Evolutionary conservation across 2,113 vertebrate species (phyloP).

Genomic region (Oryzias javanicus): DNA sequence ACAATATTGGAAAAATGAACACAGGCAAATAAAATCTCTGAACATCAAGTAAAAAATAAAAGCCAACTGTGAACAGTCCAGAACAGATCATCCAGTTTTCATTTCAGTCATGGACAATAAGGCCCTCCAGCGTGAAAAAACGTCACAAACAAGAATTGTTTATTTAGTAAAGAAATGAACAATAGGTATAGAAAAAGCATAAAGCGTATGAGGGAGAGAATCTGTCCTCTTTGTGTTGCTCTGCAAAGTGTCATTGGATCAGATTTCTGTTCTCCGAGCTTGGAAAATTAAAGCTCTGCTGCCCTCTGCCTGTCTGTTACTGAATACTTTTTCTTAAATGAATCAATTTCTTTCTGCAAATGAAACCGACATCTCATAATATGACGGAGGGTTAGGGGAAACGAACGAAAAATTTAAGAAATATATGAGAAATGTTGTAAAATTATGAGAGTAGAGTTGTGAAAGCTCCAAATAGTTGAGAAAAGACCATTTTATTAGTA

Average conservation of each 20-base stretch:
- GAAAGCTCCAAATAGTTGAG: too few species aligned
- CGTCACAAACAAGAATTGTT: neutral
- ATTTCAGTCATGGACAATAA: neutral
- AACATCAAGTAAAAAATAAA: neutral
- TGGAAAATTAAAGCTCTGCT: conserved; percentile 53
- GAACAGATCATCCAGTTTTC: neutral
- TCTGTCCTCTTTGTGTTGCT: conserved; percentile 16
- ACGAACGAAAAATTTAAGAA: too few species aligned
- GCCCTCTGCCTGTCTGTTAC: conserved; percentile 65
- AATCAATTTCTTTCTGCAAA: neutral
- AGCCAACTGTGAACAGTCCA: neutral
- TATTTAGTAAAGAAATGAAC: neutral
- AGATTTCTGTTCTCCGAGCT: neutral
- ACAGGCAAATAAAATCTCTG: too few species aligned
- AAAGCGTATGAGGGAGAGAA: neutral
- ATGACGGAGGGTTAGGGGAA: too few species aligned
- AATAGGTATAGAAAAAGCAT: neutral
- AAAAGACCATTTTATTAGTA: too few species aligned
- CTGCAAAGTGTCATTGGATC: conserved; percentile 7
- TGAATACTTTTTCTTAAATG: conserved; percentile 1
- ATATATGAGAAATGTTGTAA: too few species aligned
- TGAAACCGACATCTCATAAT: neutral
- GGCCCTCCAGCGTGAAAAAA: neutral
- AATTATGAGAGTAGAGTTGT: too few species aligned
- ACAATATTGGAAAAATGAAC: neutral